These are phyloP conservation scores for Catocala sponsa DNA, from an alignment of 2,888 invertebrate species.

Conservation along the genomic window DNA sequence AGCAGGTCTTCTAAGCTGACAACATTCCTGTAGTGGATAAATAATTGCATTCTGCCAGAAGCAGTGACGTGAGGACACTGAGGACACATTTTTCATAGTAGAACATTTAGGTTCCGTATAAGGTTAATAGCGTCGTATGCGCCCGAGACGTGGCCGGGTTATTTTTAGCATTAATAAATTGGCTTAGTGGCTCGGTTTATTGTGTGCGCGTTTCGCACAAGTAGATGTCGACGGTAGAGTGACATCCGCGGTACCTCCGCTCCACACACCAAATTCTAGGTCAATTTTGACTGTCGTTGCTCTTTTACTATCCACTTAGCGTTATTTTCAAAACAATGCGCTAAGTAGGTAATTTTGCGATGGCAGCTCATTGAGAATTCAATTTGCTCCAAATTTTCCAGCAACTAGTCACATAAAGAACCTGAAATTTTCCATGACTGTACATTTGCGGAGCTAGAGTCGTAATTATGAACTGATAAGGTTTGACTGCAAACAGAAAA, in stretches of 20 bases:
- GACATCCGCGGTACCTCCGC: constrained; percentile 60
- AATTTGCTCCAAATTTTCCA: constrained; percentile 29
- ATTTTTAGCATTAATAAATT: constrained; percentile 88
- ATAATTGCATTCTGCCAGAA: constrained; percentile 67
- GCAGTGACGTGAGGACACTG: constrained; percentile 53
- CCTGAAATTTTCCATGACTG: constrained; percentile 18
- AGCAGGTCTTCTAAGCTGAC: constrained; percentile 52
- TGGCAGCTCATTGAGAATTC: constrained; percentile 25
- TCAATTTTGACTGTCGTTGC: constrained; percentile 65
- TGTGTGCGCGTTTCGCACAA: constrained; percentile 81
- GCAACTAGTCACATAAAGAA: constrained; percentile 2
- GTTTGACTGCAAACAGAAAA: constrained; percentile 27
- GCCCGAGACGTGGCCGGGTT: constrained; percentile 80
- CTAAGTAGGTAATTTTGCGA: constrained; percentile 33
- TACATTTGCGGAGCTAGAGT: constrained; percentile 15
- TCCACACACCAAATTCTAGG: constrained; percentile 61
- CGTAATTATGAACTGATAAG: constrained; percentile 30
- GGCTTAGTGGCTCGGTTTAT: constrained; percentile 85
- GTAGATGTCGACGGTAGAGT: constrained; percentile 63
- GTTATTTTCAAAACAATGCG: constrained; percentile 57
- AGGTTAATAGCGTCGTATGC: constrained; percentile 83
- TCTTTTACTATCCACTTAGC: constrained; percentile 56
- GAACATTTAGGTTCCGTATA: constrained; percentile 75
- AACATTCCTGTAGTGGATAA: constrained; percentile 62
- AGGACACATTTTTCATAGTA: constrained; percentile 67